Base-by-base conservation (phyloP, 2,113 vertebrate genomes). In the Ophiodon elongatus region DNA sequence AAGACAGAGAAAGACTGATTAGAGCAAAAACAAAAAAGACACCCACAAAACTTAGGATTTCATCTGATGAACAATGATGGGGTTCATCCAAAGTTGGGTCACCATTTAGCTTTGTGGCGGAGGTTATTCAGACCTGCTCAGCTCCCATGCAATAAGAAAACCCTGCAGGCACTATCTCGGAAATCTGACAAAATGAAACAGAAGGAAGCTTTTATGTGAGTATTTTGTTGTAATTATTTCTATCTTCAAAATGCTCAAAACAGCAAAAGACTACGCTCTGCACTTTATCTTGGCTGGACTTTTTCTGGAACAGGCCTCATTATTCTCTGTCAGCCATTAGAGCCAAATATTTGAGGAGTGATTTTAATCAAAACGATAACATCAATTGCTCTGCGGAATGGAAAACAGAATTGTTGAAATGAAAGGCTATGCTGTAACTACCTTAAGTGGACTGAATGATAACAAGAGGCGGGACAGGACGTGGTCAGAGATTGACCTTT, bases 141-240 rank as follows among this genome's bases (percentile, higher is more conserved):
- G 59, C 60, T 82, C 67, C 63, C 41, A 68, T 83, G 73, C 67
- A 84, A 70, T 54, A 50, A 80, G 71, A 88, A 88, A 91, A 79
- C 80, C 84, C 88, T 79, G 82, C 87, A 79, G 85, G 88, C 85
- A 62, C 60, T 91, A 87, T 91, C 87, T 88, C 81, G 78, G 84
- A 88, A 79, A 91, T 90, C 87, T 90, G 81, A 88, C 83, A 35
- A 71, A 82, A 84, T 85, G 52, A 88, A 92, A 87, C 94, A 94
- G 82, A 87, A 87, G 94, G 91, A 93, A 94, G 83, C 92, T 85
- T 90, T 94, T 92, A 94, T 82, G 80, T 31, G 80, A 91, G 82
- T 82, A 90, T 93, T 91, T 93, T 88, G 75, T 63, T 57, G 89
- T 84, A 91, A 93, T 94, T 93, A 94, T 93, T 94, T 89, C 88